phyloP scores from a whole-genome alignment of 2,113 vertebrate genomes.

The Bufo bufo region DNA sequence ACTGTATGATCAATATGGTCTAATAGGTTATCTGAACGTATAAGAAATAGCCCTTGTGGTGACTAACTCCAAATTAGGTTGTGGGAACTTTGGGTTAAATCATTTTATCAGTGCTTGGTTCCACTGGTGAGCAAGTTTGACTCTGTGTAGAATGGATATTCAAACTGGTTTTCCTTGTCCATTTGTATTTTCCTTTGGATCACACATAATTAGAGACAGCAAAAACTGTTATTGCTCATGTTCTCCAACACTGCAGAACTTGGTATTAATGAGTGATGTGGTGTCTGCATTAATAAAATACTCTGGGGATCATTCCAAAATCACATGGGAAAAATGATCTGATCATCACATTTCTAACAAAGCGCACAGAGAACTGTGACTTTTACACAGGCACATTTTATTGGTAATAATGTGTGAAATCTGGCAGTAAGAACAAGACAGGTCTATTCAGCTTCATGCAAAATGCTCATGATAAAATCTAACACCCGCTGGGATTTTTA shows the following conservation, averaged over 20 bases:
- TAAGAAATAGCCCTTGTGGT: no score
- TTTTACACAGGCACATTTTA: constrained; percentile 35
- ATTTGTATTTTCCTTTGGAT: not conserved
- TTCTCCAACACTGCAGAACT: not conserved
- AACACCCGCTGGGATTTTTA: constrained; percentile 12
- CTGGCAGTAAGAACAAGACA: constrained; percentile 29
- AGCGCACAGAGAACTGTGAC: not conserved
- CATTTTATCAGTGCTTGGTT: no score
- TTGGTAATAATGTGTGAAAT: constrained; percentile 57
- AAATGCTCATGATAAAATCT: constrained; percentile 26
- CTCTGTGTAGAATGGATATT: no score
- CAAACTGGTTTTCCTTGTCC: no score
- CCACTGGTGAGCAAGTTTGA: no score
- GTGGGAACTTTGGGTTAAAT: no score
- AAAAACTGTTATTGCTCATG: not conserved
- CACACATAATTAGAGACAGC: not conserved
- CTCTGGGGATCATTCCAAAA: constrained; percentile 19
- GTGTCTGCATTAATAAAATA: constrained; percentile 5
- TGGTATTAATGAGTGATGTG: constrained; percentile 16
- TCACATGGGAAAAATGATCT: constrained; percentile 46
- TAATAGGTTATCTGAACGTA: no score
- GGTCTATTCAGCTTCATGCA: constrained; percentile 11
- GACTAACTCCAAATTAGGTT: no score
- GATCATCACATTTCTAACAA: constrained; percentile 34
- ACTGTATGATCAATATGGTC: no score